Evolutionary conservation across 2,797 vertebrate genomes (phyloP).

Genomic region (Gymnothorax javanicus): DNA sequence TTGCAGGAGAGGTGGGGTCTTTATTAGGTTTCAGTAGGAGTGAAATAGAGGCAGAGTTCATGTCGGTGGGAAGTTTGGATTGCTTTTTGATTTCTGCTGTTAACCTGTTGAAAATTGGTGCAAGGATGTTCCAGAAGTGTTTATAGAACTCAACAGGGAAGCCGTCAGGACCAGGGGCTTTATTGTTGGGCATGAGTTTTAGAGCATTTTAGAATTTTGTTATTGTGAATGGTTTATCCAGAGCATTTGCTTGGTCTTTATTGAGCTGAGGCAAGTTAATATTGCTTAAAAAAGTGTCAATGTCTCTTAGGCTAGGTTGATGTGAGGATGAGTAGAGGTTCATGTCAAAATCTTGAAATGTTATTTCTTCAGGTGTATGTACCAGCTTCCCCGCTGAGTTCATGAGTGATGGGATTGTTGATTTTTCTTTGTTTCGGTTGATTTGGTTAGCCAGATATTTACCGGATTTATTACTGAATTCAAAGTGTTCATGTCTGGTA

Average conservation of each 20-base stretch:
- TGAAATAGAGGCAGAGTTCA: not conserved
- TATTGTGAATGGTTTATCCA: constrained; percentile 20
- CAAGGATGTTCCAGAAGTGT: constrained; percentile 32
- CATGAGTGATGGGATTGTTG: not conserved
- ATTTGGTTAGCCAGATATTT: too few relatives aligned
- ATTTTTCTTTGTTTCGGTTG: constrained; percentile 3
- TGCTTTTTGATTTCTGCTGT: not conserved
- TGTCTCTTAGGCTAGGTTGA: too few relatives aligned
- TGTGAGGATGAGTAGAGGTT: too few relatives aligned
- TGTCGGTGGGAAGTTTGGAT: not conserved
- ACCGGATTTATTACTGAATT: too few relatives aligned
- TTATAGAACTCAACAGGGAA: constrained; percentile 35
- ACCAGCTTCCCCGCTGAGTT: not conserved
- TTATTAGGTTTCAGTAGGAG: too few relatives aligned
- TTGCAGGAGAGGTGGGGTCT: too few relatives aligned
- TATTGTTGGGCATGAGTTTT: constrained; percentile 16
- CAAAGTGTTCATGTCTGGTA: too few relatives aligned
- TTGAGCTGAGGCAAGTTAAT: constrained; percentile 6
- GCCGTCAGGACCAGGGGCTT: constrained; percentile 34
- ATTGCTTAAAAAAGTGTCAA: not conserved
- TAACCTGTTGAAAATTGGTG: constrained; percentile 19
- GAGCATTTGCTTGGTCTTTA: constrained; percentile 22
- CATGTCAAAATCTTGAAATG: too few relatives aligned
- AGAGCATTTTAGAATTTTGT: constrained; percentile 3
- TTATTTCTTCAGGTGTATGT: constrained; percentile 18